Base-by-base conservation (phyloP, 2,888 invertebrate genomes). In the Biston betularia region DNA sequence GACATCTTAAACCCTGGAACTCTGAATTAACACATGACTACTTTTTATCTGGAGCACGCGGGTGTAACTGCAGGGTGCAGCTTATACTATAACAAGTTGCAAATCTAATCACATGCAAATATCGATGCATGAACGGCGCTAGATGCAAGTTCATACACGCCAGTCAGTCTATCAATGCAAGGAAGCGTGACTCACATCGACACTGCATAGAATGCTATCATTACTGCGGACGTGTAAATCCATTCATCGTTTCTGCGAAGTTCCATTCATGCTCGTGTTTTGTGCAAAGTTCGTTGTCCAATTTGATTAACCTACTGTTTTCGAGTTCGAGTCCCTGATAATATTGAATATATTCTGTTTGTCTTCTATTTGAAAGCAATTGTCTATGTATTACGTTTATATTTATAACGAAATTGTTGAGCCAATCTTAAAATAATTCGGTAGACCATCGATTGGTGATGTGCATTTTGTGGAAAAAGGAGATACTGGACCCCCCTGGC, bases 101-200 rank as follows among this genome's bases (percentile, higher is more conserved):
- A 38, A 35, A 12, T 48, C 14, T 24, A 50, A 50, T 50, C 7
- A 35, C 50, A 56, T 60, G 59, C 38, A 38, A 38, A 38, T 9
- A 38, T 38, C 38, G 38, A 38, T 11, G 34, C 34, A 56, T 64
- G 53, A 12, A 10, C 56, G 55, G 55, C 46, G 56, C 52, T 53
- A 52, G 14, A 52, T 35, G n/a, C 12, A 49, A 44, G 53, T 48
- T 33, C 45, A 65, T 56, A 10, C 56, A 42, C 77, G 83, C 79
- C 84, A 79, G 73, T 78, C 80, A 77, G 83, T 83, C 83, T 81
- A 76, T 76, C 74, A 72, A 68, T 67, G 77, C 78, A 76, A 78
- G 77, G 79, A 79, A 74, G 62, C 44, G 72, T 88, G 89, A 88
- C 64, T 89, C 89, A 88, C 69, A 44, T 72, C 83, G 60, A 63